phyloP scores from a whole-genome alignment of 2,113 vertebrate species.

The Todiramphus chloris region DNA sequence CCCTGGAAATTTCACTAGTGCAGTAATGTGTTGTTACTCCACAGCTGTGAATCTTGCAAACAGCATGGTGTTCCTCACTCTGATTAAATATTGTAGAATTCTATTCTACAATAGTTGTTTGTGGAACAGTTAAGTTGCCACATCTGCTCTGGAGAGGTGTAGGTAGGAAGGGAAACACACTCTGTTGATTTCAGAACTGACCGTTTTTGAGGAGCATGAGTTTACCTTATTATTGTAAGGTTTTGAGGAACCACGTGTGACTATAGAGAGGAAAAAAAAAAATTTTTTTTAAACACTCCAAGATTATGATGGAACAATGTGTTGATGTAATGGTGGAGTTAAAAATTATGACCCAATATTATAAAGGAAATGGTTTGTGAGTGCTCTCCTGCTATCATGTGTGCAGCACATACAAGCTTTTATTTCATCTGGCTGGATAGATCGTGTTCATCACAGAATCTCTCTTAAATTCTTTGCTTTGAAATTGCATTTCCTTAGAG shows the following conservation, averaged over 20 bases:
- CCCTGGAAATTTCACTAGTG: not conserved
- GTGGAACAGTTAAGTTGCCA: not conserved
- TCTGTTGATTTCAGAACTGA: not conserved
- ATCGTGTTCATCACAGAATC: not conserved
- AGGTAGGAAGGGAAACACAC: not conserved
- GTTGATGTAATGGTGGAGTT: not conserved
- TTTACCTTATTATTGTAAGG: not conserved
- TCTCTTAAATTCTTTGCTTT: not conserved
- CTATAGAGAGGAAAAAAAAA: not conserved
- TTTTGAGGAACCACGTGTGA: not conserved
- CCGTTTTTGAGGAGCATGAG: not conserved
- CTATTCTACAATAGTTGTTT: not conserved
- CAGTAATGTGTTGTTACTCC: not conserved
- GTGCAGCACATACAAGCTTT: not conserved
- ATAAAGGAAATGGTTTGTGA: not conserved
- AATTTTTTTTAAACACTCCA: not conserved
- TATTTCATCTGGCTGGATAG: not conserved
- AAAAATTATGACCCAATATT: not conserved
- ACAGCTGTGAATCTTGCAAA: not conserved
- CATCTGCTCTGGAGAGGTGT: not conserved
- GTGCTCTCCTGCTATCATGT: not conserved
- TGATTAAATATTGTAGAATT: not conserved
- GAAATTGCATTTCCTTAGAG: not conserved
- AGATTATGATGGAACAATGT: not conserved
- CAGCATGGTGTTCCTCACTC: not conserved